Evolutionary conservation across 2,797 vertebrate species (phyloP), one percentile per base, ranked within the genome.

Genomic region (Pyrocephalus nanus): DNA sequence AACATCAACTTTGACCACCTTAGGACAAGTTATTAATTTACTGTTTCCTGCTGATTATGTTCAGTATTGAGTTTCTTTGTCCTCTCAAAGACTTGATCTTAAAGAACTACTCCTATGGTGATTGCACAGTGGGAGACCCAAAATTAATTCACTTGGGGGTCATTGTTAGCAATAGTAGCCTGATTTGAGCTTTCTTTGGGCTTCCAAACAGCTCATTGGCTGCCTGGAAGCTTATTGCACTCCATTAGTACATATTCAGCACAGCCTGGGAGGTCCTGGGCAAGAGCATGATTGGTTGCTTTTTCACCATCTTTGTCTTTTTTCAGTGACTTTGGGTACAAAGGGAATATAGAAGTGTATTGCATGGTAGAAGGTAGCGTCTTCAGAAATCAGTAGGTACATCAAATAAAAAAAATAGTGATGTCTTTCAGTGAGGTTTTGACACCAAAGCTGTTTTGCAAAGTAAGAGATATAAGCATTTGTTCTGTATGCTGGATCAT

Each of bases 1-100:
- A 97, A 96, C 23, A 80, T 95, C 71, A 96, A 93, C 96, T 75
- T 77, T 55, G 55, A 26, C 48, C 4, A 12, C 74, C 96, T 88
- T 93, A 82, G 94, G 27, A 23, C 19, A 71, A 92, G 92, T 97
- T 96, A 96, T 3, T 93, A 15, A 83, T 94, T 97, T 88, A 91
- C 78, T 1, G 0, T 91, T 93, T 96, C 57, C 58, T 90, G 13
- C 38, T 88, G 54, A 55, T 91, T 47, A 16, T 67, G 25, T 86
- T 91, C 64, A 54, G 12, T 38, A 12, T 20, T 61, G 45, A 83
- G 40, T 91, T 76, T 92, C 27, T 85, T 76, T 74, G 58, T 85
- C 25, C 16, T 82, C n/a, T 94, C 32, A 65, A 34, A 86, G 36
- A 36, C 29, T 74, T 67, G 9, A 45, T 94, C 25, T 94, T 47